Evolutionary conservation across 2,113 vertebrate genomes (phyloP).

Genomic region (Oryzias woworae): DNA sequence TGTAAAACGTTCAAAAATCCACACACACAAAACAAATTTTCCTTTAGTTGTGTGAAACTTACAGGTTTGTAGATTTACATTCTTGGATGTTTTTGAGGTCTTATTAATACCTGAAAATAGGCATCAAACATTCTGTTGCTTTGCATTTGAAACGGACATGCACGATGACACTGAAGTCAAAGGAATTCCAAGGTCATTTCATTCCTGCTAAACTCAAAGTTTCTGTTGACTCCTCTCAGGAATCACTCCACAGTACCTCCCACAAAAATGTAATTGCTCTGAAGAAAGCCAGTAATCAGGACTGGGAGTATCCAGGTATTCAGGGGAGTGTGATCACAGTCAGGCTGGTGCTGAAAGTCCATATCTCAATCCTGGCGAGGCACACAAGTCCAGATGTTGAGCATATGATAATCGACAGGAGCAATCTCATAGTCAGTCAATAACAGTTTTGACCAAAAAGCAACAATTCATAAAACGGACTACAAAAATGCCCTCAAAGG

Average conservation of each 20-base stretch:
- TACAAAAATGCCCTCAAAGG: too few species aligned
- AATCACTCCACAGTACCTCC: constrained; percentile 43
- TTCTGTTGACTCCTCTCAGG: constrained; percentile 5
- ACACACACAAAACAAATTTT: too few species aligned
- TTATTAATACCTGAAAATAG: too few species aligned
- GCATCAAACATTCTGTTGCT: too few species aligned
- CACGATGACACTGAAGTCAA: neutral
- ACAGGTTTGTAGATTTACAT: too few species aligned
- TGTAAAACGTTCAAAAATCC: too few species aligned
- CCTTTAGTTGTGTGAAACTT: too few species aligned
- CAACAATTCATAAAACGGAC: too few species aligned
- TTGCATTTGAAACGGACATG: neutral
- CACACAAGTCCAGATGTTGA: constrained; percentile 32
- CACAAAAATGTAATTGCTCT: constrained; percentile 39
- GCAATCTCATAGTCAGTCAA: constrained; percentile 1
- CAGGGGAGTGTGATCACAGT: constrained; percentile 54
- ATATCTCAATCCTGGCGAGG: constrained; percentile 44
- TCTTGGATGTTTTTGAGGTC: too few species aligned
- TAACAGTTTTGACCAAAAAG: too few species aligned
- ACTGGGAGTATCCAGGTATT: constrained; percentile 44
- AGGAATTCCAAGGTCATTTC: neutral
- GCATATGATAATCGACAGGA: neutral
- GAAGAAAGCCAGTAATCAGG: constrained; percentile 36
- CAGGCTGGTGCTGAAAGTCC: constrained; percentile 55
- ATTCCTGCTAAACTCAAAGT: neutral